Evolutionary conservation across 2,888 invertebrate species (phyloP), one percentile per base, ranked within the genome.

Genomic region (Emmelina monodactyla): DNA sequence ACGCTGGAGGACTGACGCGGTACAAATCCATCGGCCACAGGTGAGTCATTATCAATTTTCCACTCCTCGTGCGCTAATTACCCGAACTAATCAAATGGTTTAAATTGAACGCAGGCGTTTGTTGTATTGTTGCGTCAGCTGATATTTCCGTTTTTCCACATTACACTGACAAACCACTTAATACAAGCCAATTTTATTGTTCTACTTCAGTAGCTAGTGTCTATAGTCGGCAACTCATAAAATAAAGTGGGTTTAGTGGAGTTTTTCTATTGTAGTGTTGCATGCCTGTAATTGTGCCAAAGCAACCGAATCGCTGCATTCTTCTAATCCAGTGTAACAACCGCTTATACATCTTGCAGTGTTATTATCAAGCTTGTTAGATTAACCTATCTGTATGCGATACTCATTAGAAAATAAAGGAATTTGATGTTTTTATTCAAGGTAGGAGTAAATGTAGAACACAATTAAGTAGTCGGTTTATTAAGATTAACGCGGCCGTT

Each of bases 1-100:
- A 91, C 51, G 88, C 91, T 11, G 89, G 89, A 32, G 91, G 89
- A 37, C 73, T 88, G 34, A 87, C 89, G 5, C 83, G 89, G 51
- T 89, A 89, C 61, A 89, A 89, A 69, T 88, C 89, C 16, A 84
- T 85, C 54, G 78, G 83, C 50, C 83, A 84, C 50, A 85, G 87
- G 86, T 86, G 68, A 57, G 72, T 61, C 51, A 16, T 12, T 25
- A 31, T 32, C 37, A 33, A 15, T 37, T 15, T 14, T 11, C 12
- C 25, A 19, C n/a, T 16, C 19, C 15, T 28, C 16, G 12, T 37
- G 13, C 15, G 28, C 28, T 14, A 31, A 31, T 12, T 31, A 33
- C 25, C 33, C 19, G 9, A 9, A 6, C 9, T 19, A 9, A 19
- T 19, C 19, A 6, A 19, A 19, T 9, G 9, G 19, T 19, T 6